Evolutionary conservation across 2,888 invertebrate genomes (phyloP), one percentile per base, ranked within the genome.

Genomic region (Drosophila antonietae): DNA sequence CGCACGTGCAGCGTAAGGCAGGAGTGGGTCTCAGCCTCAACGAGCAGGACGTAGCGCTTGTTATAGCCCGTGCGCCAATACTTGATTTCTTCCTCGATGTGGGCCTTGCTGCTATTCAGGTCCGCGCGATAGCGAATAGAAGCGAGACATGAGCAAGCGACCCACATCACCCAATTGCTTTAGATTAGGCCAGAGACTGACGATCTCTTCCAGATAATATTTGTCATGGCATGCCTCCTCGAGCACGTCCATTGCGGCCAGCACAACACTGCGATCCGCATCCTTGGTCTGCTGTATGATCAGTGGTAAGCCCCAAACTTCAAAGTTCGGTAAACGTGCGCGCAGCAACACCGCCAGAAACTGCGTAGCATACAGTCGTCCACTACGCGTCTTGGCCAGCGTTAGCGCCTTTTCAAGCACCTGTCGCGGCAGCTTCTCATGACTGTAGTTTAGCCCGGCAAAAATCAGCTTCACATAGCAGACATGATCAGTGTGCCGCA

Each of bases 221-320:
- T 96, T 95, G 75, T 97, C 95, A 93, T 97, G 97, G 91, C 97
- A 97, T n/a, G 98, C 97, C 93, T 99, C 99, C 90, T 98, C 97
- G 49, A 99, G 93, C 65, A 96, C 96, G 78, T 95, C 95, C 62
- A 98, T 93, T 7, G 98, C 97, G 12, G 96, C 95, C 80, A 96
- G 94, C 10, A 96, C 95, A 35, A 99, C 96, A 44, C 96, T 95
- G 73, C 95, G 95, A 68, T 96, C 97, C 71, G 95, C 94, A 91
- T 99, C 99, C 79, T 96, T 95, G 41, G 99, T 94, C 93, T 98
- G 98, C 61, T 95, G 95, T 23, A 97, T 95, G 57, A 99, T 94
- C 88, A 98, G 93, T 78, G 96, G 96, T 71, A 99, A 94, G 28
- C 97, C 96, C 98, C 99, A 99, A 28, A 95, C 94, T 78, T 95